These are phyloP conservation scores for Psittacula echo DNA, from an alignment of 2,797 vertebrate genomes.

Conservation along the genomic window DNA sequence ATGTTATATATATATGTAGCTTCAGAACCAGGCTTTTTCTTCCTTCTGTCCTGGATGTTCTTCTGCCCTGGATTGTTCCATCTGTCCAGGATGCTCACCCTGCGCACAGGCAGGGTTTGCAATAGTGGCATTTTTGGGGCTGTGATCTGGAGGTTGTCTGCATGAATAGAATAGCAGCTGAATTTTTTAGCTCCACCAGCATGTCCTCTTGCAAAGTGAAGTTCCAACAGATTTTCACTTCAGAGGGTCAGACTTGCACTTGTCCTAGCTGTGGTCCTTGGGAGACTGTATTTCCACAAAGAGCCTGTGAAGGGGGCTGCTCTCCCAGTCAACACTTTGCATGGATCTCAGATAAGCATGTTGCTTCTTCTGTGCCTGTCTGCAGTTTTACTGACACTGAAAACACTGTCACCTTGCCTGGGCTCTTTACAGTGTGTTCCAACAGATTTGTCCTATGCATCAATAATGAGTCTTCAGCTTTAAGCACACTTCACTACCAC, in stretches of 20 bases:
- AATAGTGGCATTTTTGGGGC: neutral
- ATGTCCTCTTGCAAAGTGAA: neutral
- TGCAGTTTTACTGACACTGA: neutral
- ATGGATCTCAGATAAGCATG: fast-evolving
- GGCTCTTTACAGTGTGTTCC: neutral
- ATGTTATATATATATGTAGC: neutral
- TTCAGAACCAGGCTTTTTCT: neutral
- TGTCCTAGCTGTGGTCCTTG: neutral
- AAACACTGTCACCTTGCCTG: neutral
- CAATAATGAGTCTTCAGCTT: neutral
- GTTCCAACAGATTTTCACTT: neutral
- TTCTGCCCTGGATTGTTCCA: neutral
- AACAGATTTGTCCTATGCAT: neutral
- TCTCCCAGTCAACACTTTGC: neutral
- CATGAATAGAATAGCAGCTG: neutral
- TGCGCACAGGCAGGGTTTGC: neutral
- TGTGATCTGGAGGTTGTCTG: neutral
- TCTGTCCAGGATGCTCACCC: neutral
- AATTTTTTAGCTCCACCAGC: neutral
- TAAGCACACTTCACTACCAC: neutral
- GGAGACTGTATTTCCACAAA: neutral
- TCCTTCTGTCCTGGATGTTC: neutral
- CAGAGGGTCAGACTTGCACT: neutral
- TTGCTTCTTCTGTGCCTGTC: neutral
- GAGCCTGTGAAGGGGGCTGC: neutral